These are phyloP conservation scores for Epinephelus fuscoguttatus DNA, from an alignment of 2,113 vertebrate species.

Conservation along the genomic window DNA sequence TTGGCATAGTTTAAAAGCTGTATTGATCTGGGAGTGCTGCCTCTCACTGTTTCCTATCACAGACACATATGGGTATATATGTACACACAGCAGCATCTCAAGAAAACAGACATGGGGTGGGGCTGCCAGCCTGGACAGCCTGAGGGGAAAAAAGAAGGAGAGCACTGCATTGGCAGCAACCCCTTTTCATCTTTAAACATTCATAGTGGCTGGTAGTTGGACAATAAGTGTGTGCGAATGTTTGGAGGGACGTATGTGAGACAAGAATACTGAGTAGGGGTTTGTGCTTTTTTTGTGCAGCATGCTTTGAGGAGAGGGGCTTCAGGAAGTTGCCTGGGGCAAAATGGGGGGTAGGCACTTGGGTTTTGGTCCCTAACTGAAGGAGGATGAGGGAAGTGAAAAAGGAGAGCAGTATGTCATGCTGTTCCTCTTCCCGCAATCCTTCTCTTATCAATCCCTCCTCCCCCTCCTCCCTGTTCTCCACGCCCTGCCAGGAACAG, in stretches of 20 bases:
- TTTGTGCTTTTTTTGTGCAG: too few relatives aligned
- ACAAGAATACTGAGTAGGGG: constrained; percentile 44
- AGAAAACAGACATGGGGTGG: constrained; percentile 50
- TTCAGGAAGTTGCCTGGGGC: neutral
- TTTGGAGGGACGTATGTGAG: constrained; percentile 22
- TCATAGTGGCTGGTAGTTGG: neutral
- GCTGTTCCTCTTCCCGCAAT: constrained; percentile 54
- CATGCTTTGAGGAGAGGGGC: constrained; percentile 34
- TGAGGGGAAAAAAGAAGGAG: neutral
- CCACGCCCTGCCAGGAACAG: constrained; percentile 45
- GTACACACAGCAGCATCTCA: constrained; percentile 17
- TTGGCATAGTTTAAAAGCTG: constrained; percentile 4
- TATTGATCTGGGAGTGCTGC: constrained; percentile 44
- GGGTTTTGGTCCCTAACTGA: constrained; percentile 22
- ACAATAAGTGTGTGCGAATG: constrained; percentile 12
- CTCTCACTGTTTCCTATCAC: constrained; percentile 13
- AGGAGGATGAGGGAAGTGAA: constrained; percentile 9
- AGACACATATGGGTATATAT: neutral
- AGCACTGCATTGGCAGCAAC: constrained; percentile 46
- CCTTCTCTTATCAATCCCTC: constrained; percentile 35
- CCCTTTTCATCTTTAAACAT: constrained; percentile 1
- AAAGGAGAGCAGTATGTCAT: constrained; percentile 49
- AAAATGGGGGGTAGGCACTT: neutral
- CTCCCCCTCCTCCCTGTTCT: constrained; percentile 13
- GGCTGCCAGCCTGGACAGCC: constrained; percentile 48